phyloP scores from a whole-genome alignment of 1,140 invertebrate genomes.

The Drosophila subpulchrella region DNA sequence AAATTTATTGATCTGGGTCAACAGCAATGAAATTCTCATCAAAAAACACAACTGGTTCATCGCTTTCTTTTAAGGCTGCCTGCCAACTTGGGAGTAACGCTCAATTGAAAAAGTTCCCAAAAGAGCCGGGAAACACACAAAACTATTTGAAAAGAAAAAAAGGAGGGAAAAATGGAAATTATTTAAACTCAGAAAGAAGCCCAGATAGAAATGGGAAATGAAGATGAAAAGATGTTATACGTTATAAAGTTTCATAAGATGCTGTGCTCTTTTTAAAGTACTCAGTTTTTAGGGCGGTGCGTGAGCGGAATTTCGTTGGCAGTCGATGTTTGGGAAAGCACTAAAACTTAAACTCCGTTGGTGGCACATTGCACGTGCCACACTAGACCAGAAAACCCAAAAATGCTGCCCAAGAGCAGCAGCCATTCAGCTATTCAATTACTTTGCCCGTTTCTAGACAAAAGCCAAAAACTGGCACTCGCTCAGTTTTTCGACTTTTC shows the following conservation, averaged over 20 bases:
- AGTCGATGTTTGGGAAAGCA: slow-evolving; percentile 26
- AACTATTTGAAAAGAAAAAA: slow-evolving; percentile 47
- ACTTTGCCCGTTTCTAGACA: slow-evolving; percentile 55
- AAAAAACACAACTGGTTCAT: slow-evolving; percentile 55
- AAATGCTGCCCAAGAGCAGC: slow-evolving; percentile 24
- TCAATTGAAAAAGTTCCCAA: slow-evolving; percentile 68
- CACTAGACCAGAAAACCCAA: slow-evolving; percentile 1
- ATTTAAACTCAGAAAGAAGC: slow-evolving; percentile 29
- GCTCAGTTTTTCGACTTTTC: slow-evolving; percentile 41
- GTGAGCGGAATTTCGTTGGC: slow-evolving; percentile 64
- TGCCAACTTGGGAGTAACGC: slow-evolving; percentile 21
- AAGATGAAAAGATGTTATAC: slow-evolving; percentile 21
- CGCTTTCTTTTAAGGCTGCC: slow-evolving; percentile 2
- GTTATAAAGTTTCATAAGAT: slow-evolving; percentile 65
- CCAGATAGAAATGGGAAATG: background rate
- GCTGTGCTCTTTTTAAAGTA: slow-evolving; percentile 51
- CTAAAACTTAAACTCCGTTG: slow-evolving; percentile 38
- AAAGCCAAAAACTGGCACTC: slow-evolving; percentile 57
- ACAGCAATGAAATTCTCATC: slow-evolving; percentile 58
- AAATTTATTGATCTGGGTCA: slow-evolving; percentile 49
- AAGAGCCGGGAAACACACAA: slow-evolving; percentile 3
- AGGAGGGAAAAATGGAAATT: slow-evolving; percentile 29
- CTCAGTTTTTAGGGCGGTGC: slow-evolving; percentile 51
- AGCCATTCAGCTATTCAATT: slow-evolving; percentile 62
- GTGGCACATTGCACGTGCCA: slow-evolving; percentile 54